Percentiles rank a stretch among this genome's conserved stretches.
phyloP scores from a whole-genome alignment of 2,113 vertebrate species.

The Pleuronectes platessa region DNA sequence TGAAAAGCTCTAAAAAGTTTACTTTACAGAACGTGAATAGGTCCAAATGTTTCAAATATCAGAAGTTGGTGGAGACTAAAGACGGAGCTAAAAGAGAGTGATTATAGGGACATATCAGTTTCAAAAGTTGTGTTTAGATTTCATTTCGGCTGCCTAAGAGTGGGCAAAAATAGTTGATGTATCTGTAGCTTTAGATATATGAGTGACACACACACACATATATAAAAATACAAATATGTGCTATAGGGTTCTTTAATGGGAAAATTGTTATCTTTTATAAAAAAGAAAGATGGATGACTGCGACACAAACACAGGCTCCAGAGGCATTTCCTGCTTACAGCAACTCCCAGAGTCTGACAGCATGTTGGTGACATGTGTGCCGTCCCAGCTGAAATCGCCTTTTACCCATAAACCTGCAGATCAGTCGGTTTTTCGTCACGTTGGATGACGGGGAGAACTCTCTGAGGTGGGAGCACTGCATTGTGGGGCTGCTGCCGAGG shows the following conservation, averaged over 20 bases:
- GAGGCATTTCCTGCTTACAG: slow-evolving; percentile 49
- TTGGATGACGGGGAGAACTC: slow-evolving; percentile 1
- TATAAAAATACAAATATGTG: background rate
- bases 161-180: background rate
- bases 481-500: slow-evolving; percentile 47
- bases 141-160: background rate
- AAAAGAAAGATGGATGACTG: slow-evolving; percentile 4
- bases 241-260: background rate
- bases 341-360: slow-evolving; percentile 21
- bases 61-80: background rate
- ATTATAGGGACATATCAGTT: background rate
- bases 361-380: slow-evolving; percentile 27
- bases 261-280: background rate
- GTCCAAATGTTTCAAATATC: background rate
- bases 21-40: background rate
- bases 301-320: background rate
- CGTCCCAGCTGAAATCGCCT: background rate
- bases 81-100: no score
- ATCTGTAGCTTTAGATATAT: no score
- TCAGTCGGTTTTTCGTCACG: slow-evolving; percentile 23
- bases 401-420: background rate
- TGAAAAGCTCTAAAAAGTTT: background rate
- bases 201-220: no score
- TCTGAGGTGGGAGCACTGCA: slow-evolving; percentile 31
- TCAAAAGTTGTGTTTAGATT: background rate